These are phyloP conservation scores for Sciurus carolinensis DNA, from an alignment of 2,797 vertebrate species.

Conservation along the genomic window DNA sequence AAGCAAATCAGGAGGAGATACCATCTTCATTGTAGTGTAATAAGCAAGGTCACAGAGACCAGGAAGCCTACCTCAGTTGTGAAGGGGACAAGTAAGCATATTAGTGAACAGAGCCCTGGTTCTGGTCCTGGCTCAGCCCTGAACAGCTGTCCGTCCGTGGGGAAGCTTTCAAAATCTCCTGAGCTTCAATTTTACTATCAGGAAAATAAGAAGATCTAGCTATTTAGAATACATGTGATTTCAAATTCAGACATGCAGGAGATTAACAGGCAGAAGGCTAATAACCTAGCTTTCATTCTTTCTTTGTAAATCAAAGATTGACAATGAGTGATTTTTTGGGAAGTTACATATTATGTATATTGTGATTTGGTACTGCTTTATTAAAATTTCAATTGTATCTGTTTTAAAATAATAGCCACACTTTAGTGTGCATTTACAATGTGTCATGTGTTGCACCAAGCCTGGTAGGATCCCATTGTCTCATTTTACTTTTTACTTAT, in stretches of 20 bases:
- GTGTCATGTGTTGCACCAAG: neutral
- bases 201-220: neutral
- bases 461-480: neutral
- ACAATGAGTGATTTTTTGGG: neutral
- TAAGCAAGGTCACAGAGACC: neutral
- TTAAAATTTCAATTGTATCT: neutral
- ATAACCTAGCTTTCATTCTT: neutral
- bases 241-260: neutral
- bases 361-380: neutral
- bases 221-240: constrained; percentile 12
- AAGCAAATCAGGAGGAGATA: neutral
- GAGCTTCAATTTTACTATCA: neutral
- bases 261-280: neutral
- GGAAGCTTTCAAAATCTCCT: neutral
- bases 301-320: neutral
- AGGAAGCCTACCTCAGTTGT: neutral
- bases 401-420: neutral
- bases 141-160: neutral
- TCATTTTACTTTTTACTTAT: neutral
- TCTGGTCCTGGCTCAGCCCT: neutral
- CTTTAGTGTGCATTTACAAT: neutral
- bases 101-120: neutral
- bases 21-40: neutral
- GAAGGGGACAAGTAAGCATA: neutral
- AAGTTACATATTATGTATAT: neutral